These are phyloP conservation scores for Hemitrygon akajei DNA, from an alignment of 2,797 vertebrate genomes.

Conservation along the genomic window DNA sequence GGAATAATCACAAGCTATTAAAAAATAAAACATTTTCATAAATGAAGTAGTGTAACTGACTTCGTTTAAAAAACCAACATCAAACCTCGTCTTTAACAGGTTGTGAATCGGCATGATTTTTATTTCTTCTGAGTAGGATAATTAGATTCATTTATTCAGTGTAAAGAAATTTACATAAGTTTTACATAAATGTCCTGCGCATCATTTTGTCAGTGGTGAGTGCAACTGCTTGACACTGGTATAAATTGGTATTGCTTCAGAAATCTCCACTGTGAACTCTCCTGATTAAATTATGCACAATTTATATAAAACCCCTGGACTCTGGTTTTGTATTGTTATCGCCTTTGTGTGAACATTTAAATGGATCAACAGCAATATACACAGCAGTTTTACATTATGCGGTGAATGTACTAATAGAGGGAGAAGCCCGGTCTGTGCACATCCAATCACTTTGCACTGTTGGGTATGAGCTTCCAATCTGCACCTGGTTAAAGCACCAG, in stretches of 20 bases:
- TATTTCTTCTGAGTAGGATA: conserved; percentile 25
- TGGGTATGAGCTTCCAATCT: background rate
- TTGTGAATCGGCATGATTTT: conserved; percentile 31
- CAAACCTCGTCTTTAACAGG: conserved; percentile 17
- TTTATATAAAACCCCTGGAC: conserved; percentile 16
- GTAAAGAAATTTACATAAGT: conserved; percentile 25
- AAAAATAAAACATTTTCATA: conserved; percentile 12
- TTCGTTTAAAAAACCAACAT: background rate
- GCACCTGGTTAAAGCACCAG: background rate
- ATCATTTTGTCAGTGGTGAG: conserved; percentile 22
- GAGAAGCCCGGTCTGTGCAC: background rate
- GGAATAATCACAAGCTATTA: background rate
- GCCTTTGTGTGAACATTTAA: background rate
- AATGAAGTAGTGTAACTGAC: background rate
- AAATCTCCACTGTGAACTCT: conserved; percentile 25
- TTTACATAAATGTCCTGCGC: conserved; percentile 27
- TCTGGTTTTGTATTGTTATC: conserved; percentile 2
- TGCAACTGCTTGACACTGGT: conserved; percentile 26
- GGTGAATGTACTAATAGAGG: background rate
- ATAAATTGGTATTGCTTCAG: conserved; percentile 29
- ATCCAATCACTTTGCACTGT: conserved; percentile 12
- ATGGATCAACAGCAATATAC: conserved; percentile 1
- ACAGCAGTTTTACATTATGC: background rate
- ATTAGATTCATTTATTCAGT: conserved; percentile 31
- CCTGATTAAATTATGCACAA: conserved; percentile 24